Conservation (phyloP, 1,140 invertebrate genomes). For the Stratiolaelaps scimitus region DNA sequence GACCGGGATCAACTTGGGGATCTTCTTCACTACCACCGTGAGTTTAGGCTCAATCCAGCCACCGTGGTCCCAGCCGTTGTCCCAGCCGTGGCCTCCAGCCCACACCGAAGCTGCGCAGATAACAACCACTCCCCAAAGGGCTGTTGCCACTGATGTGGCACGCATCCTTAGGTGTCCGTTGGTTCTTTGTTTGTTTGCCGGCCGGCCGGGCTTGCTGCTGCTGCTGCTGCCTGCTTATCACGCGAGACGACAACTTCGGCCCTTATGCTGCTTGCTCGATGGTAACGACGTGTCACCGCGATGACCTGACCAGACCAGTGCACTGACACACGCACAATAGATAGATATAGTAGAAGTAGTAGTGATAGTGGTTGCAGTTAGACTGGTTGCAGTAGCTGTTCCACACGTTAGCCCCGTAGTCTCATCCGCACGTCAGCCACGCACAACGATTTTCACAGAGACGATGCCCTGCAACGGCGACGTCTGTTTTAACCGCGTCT, state of each 20-base stretch:
- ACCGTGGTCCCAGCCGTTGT: too few relatives aligned
- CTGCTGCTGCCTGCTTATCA: not conserved
- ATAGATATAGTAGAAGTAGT: too few relatives aligned
- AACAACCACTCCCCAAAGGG: not conserved
- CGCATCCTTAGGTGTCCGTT: not conserved
- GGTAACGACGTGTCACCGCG: not conserved
- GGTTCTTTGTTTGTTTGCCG: not conserved
- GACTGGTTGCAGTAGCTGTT: too few relatives aligned
- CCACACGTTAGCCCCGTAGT: too few relatives aligned
- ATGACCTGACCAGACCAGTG: not conserved
- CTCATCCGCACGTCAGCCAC: too few relatives aligned
- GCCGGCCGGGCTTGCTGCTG: not conserved
- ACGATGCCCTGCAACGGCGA: too few relatives aligned
- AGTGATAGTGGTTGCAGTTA: too few relatives aligned
- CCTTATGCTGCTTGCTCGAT: not conserved
- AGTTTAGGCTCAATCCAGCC: constrained; percentile 28
- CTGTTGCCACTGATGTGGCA: not conserved
- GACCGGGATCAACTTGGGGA: not conserved
- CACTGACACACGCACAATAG: too few relatives aligned
- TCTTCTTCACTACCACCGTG: constrained; percentile 21
- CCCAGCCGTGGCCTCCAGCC: constrained; percentile 16
- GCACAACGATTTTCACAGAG: too few relatives aligned
- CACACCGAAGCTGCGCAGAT: not conserved
- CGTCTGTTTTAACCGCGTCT: too few relatives aligned
- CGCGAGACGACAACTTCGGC: not conserved